Base-by-base conservation (phyloP, 2,888 invertebrate species). In the Tenthredo amoena region DNA sequence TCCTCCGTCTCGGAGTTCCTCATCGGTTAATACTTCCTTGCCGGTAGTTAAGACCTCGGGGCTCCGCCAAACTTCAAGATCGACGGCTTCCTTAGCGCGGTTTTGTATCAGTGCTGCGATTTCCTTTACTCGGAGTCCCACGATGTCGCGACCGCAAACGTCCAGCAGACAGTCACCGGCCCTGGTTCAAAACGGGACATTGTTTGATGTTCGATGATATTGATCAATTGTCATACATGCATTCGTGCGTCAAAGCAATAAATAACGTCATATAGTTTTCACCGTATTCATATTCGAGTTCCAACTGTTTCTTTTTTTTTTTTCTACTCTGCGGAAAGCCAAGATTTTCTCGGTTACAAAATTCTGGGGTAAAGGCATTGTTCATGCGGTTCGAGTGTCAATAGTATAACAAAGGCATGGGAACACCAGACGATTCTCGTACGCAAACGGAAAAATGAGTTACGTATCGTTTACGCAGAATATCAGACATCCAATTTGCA, bases 81-180 rank as follows among this genome's bases (percentile, higher is more conserved):
- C 90, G 47, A 92, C 88, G 65, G 88, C 82, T n/a, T 86, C 86
- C 5, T 85, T 86, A 10, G 89, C 88, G 84, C 89, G 86, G 26
- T 88, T 88, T 84, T 89, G 88, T 79, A 93, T 90, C 43, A 93
- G 83, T 9, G 87, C 93, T 5, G 95, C 95, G 31, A 96, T 94
- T 62, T 93, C 91, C 79, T 91, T 93, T 87, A 95, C 95, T 87
- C 95, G 94, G 76, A 95, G 87, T 0, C 95, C 95, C 21, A 96
- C 91, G 26, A 96, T 87, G 87, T 95, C 95, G 18, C 93, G 94
- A 0, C 95, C 95, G 89, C 96, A 95, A 43, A 96, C 95, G 93
- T 96, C 96, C 86, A 97, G 93, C 87, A 97, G 91, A 90, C 97
- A 97, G 92, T 97, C 97, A 0, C 97, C 97, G 34, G 95, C 94